These are phyloP conservation scores for Cyclopterus lumpus DNA, from an alignment of 2,797 vertebrate species.

Conservation along the genomic window DNA sequence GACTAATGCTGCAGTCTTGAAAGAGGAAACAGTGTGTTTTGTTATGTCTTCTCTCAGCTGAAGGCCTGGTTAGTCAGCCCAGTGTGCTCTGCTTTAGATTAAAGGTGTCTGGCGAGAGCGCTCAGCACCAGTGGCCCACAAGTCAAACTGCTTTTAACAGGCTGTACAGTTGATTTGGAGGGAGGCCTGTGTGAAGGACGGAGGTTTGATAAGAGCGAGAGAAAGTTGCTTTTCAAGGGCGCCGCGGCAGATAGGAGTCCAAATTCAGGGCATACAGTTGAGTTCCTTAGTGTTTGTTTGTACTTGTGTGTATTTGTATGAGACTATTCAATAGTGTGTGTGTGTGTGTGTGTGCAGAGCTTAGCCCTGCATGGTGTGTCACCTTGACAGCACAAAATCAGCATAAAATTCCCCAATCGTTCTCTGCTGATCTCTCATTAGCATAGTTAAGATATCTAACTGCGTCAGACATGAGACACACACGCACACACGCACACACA, in stretches of 20 bases:
- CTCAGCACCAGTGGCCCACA: conserved; percentile 74
- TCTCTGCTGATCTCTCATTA: conserved; percentile 83
- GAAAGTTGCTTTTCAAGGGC: conserved; percentile 77
- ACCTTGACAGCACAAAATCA: conserved; percentile 81
- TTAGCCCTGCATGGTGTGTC: conserved; percentile 71
- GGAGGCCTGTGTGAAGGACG: conserved; percentile 65
- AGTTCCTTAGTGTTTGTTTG: conserved; percentile 56
- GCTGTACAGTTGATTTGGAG: conserved; percentile 54
- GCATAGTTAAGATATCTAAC: conserved; percentile 85
- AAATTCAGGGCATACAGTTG: conserved; percentile 48
- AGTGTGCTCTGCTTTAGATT: conserved; percentile 81
- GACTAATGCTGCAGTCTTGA: conserved; percentile 83
- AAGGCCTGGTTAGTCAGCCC: conserved; percentile 82
- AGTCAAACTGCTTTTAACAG: conserved; percentile 77
- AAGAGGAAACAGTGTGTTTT: conserved; percentile 84
- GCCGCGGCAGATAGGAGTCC: conserved; percentile 56
- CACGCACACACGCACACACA: conserved; percentile 41
- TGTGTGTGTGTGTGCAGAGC: conserved; percentile 14
- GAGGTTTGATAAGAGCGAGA: conserved; percentile 72
- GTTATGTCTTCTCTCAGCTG: conserved; percentile 83
- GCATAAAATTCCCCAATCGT: conserved; percentile 83
- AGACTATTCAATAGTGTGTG: conserved; percentile 18
- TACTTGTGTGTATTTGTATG: conserved; percentile 36
- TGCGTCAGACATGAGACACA: conserved; percentile 78
- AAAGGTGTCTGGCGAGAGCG: conserved; percentile 79